phyloP scores from a whole-genome alignment of 2,797 vertebrate genomes.

The Tiaroga cobitis region DNA sequence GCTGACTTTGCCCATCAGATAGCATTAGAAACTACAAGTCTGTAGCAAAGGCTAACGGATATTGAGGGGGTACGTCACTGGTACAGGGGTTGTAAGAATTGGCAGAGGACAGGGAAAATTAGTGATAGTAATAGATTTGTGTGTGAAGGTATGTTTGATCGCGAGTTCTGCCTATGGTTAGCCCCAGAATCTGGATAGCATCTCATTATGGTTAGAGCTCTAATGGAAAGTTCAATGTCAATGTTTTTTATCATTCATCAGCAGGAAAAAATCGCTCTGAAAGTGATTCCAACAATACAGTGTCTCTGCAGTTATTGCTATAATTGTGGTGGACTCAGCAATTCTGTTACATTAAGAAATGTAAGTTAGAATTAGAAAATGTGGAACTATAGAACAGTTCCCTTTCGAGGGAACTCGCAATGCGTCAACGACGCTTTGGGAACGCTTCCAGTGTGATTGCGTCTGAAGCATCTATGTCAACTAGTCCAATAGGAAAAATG shows the following conservation, averaged over 20 bases:
- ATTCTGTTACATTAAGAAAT: no score
- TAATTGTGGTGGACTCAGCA: no score
- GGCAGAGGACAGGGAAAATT: constrained; percentile 22
- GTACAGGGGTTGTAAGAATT: not conserved
- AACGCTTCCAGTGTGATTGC: no score
- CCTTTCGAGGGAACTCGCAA: no score
- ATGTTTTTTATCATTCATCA: no score
- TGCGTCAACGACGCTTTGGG: no score
- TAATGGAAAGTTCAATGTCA: not conserved
- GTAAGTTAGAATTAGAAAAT: no score
- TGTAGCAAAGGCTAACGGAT: not conserved
- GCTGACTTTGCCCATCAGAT: constrained; percentile 38
- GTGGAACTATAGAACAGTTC: not conserved
- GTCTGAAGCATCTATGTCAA: no score
- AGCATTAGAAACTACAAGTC: constrained; percentile 39
- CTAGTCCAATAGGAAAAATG: no score
- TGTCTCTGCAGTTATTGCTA: no score
- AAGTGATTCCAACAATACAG: no score
- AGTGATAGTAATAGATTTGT: not conserved
- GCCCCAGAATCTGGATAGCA: not conserved
- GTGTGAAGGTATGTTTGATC: not conserved
- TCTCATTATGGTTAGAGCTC: not conserved
- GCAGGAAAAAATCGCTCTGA: no score
- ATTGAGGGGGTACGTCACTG: not conserved
- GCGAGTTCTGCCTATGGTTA: not conserved